Evolutionary conservation across 1,140 invertebrate genomes (phyloP).

Genomic region (Hestina assimilis): DNA sequence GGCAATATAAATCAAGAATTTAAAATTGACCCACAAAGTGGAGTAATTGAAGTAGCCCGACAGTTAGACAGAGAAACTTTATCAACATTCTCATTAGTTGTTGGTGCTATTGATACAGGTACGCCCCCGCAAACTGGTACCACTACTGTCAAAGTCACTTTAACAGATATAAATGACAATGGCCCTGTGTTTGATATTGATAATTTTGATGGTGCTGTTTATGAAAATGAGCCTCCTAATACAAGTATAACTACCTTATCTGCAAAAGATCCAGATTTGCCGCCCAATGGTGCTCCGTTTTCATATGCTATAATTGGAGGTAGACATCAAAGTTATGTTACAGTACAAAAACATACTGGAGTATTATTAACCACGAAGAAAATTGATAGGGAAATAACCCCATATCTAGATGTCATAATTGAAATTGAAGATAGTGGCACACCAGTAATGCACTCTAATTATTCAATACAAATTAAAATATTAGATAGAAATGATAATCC

Average conservation of each 20-base stretch:
- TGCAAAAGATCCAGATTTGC: slow-evolving; percentile 92
- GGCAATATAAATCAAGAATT: slow-evolving; percentile 92
- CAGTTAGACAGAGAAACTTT: slow-evolving; percentile 90
- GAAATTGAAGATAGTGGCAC: slow-evolving; percentile 94
- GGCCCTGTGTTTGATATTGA: slow-evolving; percentile 89
- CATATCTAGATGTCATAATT: slow-evolving; percentile 86
- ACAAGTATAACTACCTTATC: slow-evolving; percentile 90
- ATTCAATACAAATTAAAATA: slow-evolving; percentile 87
- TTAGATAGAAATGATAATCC: slow-evolving; percentile 95
- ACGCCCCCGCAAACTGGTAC: slow-evolving; percentile 93
- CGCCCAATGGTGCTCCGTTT: slow-evolving; percentile 95
- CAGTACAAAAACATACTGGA: slow-evolving; percentile 88
- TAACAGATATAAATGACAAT: slow-evolving; percentile 96
- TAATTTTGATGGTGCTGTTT: slow-evolving; percentile 86
- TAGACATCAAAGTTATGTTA: slow-evolving; percentile 86
- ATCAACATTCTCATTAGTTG: slow-evolving; percentile 86
- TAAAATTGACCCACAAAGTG: slow-evolving; percentile 92
- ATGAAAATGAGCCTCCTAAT: slow-evolving; percentile 92
- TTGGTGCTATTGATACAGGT: slow-evolving; percentile 94
- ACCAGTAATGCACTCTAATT: slow-evolving; percentile 89
- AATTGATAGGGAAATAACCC: slow-evolving; percentile 90
- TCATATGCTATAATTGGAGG: slow-evolving; percentile 89
- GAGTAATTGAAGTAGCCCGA: slow-evolving; percentile 88
- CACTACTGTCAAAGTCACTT: slow-evolving; percentile 85
- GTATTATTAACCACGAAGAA: slow-evolving; percentile 87